Percentiles rank a stretch among this genome's conserved stretches.
Conservation (phyloP, 2,113 vertebrate species). For the Parotia lawesii region DNA sequence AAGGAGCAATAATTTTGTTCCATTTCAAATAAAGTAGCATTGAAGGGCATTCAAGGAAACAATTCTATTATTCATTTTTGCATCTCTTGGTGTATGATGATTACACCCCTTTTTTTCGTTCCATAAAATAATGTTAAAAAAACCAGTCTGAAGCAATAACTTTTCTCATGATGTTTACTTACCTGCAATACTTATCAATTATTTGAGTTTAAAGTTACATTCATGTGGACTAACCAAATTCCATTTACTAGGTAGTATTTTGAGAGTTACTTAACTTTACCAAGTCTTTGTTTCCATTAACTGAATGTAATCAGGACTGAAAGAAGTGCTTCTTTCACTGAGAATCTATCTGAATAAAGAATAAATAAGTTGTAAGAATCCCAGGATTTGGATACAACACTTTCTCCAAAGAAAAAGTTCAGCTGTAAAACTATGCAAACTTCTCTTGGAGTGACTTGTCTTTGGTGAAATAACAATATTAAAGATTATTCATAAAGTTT, state of each 20-base stretch:
- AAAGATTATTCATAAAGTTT: background rate
- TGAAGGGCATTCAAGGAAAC: slow-evolving; percentile 46
- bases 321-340: background rate
- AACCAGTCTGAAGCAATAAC: background rate
- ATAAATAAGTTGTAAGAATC: background rate
- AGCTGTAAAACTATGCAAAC: background rate
- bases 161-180: background rate
- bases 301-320: background rate
- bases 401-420: background rate
- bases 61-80: slow-evolving; percentile 22
- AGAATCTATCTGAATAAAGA: background rate
- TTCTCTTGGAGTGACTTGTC: background rate
- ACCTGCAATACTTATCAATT: background rate
- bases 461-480: background rate
- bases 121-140: slow-evolving; percentile 13
- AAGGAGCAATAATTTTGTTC: slow-evolving; percentile 62
- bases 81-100: slow-evolving; percentile 18
- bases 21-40: slow-evolving; percentile 33
- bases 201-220: background rate
- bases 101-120: slow-evolving; percentile 24
- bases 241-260: background rate
- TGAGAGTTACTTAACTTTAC: background rate
- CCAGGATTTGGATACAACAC: background rate
- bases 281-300: background rate
- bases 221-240: background rate